Percentiles rank a stretch among this genome's conserved stretches.
Evolutionary conservation across 2,113 vertebrate species (phyloP).

Genomic region (Arizona elegans): DNA sequence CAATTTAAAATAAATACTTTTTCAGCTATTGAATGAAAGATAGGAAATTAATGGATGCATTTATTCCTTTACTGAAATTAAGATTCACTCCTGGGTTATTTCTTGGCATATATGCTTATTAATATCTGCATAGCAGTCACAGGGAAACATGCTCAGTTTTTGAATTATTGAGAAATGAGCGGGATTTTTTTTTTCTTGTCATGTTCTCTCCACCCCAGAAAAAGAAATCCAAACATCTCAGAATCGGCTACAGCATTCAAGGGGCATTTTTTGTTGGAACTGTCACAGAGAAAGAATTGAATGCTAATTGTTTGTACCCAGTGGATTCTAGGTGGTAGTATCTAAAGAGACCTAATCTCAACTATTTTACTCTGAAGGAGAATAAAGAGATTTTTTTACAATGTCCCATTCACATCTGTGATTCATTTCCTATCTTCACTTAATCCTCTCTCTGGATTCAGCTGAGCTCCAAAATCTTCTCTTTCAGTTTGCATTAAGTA

Average conservation of each 20-base stretch:
- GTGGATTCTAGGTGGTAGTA: not conserved
- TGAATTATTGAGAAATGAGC: not conserved
- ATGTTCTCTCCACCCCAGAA: not conserved
- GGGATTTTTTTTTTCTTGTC: not conserved
- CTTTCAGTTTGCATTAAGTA: not conserved
- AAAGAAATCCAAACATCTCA: not conserved
- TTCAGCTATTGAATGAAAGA: not conserved
- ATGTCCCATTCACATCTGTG: not conserved
- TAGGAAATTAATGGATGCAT: not conserved
- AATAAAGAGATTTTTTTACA: not conserved
- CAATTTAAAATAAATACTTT: not conserved
- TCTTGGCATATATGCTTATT: not conserved
- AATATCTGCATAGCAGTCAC: not conserved
- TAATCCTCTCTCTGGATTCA: not conserved
- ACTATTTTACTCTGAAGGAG: not conserved
- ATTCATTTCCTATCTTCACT: not conserved
- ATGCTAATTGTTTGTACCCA: not conserved
- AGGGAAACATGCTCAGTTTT: not conserved
- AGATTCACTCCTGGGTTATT: not conserved
- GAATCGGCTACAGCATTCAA: not conserved
- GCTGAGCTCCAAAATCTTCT: not conserved
- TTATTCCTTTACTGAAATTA: not conserved
- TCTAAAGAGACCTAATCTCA: not conserved
- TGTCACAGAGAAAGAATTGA: not conserved
- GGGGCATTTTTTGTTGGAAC: not conserved